Base-by-base conservation (phyloP, 2,888 invertebrate species). In the Meiosimyza platycephala region DNA sequence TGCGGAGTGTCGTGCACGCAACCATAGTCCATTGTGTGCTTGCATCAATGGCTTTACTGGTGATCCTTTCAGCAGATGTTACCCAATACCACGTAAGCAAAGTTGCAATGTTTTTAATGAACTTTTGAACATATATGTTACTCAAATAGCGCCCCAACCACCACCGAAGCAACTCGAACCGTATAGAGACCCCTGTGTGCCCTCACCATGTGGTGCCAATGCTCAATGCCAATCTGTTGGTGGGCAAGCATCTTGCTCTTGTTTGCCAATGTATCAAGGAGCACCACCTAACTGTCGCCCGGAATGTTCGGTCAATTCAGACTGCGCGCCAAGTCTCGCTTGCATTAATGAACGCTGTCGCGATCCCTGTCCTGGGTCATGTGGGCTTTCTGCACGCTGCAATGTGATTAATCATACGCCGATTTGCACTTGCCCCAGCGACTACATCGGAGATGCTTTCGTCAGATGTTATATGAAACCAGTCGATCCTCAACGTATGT, bases 1-100 rank as follows among this genome's bases (percentile, higher is more conserved):
- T 92, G 85, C 93, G 90, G 82, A 82, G 7, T 87, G 87, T 64
- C 81, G 80, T 13, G 82, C 83, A 5, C 79, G 91, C 47, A 90
- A 92, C 80, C 94, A 95, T 81, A 92, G 91, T 73, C 93, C 94
- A 0, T 91, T 92, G 83, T 94, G 92, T 80, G 89, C 90, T n/a
- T 94, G 94, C 80, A 84, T 89, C 76, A 86, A 88, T 65, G 91
- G 91, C 13, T 93, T 89, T 79, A 90, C 89, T 12, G 93, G 93
- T 33, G 92, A 94, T 88, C 92, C 93, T 62, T 93, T 93, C 80
- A 88, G 89, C 59, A 89, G 89, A 73, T 93, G 86, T 85, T 85
- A 78, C 60, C 77, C 77, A 1, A 84, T 88, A 81, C 80, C 85
- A 79, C 85, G 81, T 91, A 91, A 88, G 87, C 40, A 3, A 16